Evolutionary conservation across 2,113 vertebrate genomes (phyloP), one percentile per base, ranked within the genome.

Genomic region (Gorsachius goisagi): DNA sequence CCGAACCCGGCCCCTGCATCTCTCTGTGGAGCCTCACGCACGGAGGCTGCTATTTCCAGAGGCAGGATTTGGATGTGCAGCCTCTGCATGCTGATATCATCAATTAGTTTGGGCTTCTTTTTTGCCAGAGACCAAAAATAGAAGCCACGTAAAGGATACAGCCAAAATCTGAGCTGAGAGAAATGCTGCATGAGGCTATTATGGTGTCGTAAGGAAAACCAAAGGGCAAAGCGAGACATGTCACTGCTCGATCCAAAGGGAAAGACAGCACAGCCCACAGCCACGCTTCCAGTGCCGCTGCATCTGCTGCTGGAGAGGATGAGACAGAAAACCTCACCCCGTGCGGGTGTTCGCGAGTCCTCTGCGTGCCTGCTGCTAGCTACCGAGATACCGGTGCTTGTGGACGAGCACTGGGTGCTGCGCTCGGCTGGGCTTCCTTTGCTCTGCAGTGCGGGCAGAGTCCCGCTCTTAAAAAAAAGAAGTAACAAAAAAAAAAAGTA

Each of bases 181-280:
- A 67, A 60, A 21, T 0, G 1, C 16, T 1, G 1, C 0, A 0
- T 3, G 50, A 14, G n/a, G 49, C n/a, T 60, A 6, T 17, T 39
- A 23, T 39, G 9, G 14, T 20, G 49, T 9, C 10, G 0, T 14
- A 9, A 77, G 50, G 79, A 74, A 66, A 77, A 56, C 17, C 47
- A 59, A 69, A 53, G 49, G 55, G 78, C 18, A 39, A 17, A 82
- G n/a, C 0, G 3, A 45, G 41, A 13, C 3, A 3, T 0, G 0
- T 10, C 39, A 28, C 3, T 9, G n/a, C 63, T 62, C 3, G 5
- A 7, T 20, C 9, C 35, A 10, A 32, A 68, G 26, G 35, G 28
- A 58, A 32, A 27, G 14, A 37, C 33, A 64, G 49, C 63, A 73
- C 72, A 49, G 75, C 26, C 49, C 50, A n/a, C 49, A 63, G 39